Conservation (phyloP, 2,797 vertebrate genomes). For the Cetoscarus ocellatus region DNA sequence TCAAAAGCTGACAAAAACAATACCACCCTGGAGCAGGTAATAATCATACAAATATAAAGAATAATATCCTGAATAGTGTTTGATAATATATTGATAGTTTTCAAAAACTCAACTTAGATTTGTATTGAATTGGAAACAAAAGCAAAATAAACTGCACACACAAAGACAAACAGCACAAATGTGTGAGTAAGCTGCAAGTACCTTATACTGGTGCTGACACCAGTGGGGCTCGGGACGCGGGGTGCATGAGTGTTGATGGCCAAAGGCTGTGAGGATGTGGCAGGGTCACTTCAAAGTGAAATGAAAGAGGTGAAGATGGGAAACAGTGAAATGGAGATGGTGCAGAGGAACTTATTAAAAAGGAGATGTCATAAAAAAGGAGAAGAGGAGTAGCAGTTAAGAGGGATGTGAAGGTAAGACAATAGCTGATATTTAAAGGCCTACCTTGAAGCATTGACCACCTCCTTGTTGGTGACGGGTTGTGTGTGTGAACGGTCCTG, state of each 20-base stretch:
- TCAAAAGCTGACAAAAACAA: too few relatives aligned
- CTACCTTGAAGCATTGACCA: slow-evolving; percentile 93
- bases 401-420: background rate
- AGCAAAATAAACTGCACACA: background rate
- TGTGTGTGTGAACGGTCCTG: slow-evolving; percentile 96
- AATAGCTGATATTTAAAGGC: slow-evolving; percentile 36
- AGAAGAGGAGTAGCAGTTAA: background rate
- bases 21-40: too few relatives aligned
- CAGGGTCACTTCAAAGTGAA: slow-evolving; percentile 84
- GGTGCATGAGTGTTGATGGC: slow-evolving; percentile 83
- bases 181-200: slow-evolving; percentile 71
- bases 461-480: slow-evolving; percentile 92
- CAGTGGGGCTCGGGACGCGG: slow-evolving; percentile 87
- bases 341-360: background rate
- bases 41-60: too few relatives aligned
- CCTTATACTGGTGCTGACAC: slow-evolving; percentile 92
- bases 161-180: slow-evolving; percentile 14
- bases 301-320: slow-evolving; percentile 5
- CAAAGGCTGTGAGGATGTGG: slow-evolving; percentile 84
- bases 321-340: background rate
- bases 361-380: background rate
- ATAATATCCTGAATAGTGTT: too few relatives aligned
- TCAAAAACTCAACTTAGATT: too few relatives aligned
- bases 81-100: too few relatives aligned
- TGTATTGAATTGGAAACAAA: too few relatives aligned